Evolutionary conservation across 2,113 vertebrate species (phyloP), one percentile per base, ranked within the genome.

Genomic region (Galbula dea): DNA sequence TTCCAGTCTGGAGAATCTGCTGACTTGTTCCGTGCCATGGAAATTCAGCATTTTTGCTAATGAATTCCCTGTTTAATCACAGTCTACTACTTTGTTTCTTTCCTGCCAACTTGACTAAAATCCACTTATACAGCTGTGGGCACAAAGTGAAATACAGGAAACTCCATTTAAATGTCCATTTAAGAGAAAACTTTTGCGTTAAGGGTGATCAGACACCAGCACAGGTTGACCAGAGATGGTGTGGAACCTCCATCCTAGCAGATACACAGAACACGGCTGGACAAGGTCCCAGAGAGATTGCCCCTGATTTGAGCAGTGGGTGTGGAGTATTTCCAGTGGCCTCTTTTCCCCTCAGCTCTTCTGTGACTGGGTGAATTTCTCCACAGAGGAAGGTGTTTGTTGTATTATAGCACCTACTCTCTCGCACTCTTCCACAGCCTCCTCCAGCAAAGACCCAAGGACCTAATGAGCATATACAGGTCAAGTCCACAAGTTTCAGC

Each of bases 211-310:
- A 58, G 73, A 54, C 68, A 69, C 13, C 2, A 2, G 23, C 54
- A 83, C 12, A 55, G 51, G 45, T 13, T 54, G 34, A 32, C 32
- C 29, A 46, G 65, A 83, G 39, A 76, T 8, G 7, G 4, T n/a
- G 22, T 32, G 17, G 41, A 48, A 39, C 43, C 12, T 76, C 71
- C 14, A 18, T 21, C 34, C 37, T 32, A 48, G 32, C 54, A 45
- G 30, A 22, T 7, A 32, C 3, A 7, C 15, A 48, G 36, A 76
- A 86, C 0, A 1, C 0, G 2, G n/a, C 20, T 29, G 17, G 36
- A 57, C 9, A 29, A 76, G 24, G 19, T 57, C 37, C 45, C 16
- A 27, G 63, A 37, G 59, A 89, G 54, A 67, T 0, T 20, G 52
- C 8, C 46, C 18, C 17, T n/a, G 52, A 48, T 73, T 74, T 69